Base-by-base conservation (phyloP, 1,140 invertebrate genomes). In the Lutraria rhynchaena region DNA sequence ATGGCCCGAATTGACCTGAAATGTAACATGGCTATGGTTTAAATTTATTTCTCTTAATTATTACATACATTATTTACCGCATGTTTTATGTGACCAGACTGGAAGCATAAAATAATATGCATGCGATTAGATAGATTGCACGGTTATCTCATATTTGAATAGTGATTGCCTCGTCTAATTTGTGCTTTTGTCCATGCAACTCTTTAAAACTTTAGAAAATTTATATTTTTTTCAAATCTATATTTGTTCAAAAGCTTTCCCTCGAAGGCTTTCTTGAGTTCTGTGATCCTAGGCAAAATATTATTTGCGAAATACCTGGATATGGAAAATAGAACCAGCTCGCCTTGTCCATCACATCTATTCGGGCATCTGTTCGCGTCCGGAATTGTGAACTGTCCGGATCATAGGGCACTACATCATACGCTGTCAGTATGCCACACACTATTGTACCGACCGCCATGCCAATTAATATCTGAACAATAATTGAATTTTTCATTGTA, bases 241-340 rank as follows among this genome's bases (percentile, higher is more conserved):
- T 7, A n/a, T 61, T 24, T 2, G 22, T 29, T 24, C 13, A 13
- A 60, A 11, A 19, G 31, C 4, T 58, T 11, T 5, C 19, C 19
- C n/a, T 2, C 11, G 27, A 15, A 31, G 13, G 3, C 7, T 61
- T 24, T 58, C 57, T 60, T 60, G 2, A n/a, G 24, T 19, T 24
- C 24, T n/a, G 19, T n/a, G 24, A 53, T 53, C 19, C 51, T 53
- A 9, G 51, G 24, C 19, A 53, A 53, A 53, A 95, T 95, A 95
- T 78, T n/a, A n/a, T n/a, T n/a, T n/a, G n/a, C n/a, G n/a, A n/a
- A n/a, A n/a, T n/a, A 95, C 95, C 95, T 80, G 96, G 96, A 93
- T 97, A 97, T n/a, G 96, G 96, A 22, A 97, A 88, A 29, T 96
- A 93, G 87, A 97, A 96, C 96, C 96, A 97, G 0, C 95, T 94